Conservation (phyloP, 2,888 invertebrate species). For the Patella pellucida region DNA sequence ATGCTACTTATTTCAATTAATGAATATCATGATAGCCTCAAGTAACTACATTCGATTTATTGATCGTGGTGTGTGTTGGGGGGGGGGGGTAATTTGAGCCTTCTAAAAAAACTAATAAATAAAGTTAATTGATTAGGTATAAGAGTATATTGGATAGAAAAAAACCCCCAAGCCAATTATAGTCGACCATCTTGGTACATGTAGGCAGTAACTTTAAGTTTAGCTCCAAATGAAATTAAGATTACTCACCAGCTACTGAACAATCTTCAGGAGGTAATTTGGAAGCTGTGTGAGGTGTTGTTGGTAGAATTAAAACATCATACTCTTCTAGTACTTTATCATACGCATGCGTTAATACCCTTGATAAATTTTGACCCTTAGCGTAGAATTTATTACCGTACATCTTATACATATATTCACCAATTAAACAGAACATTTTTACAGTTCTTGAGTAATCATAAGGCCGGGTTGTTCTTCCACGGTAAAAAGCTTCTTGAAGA, state of each 20-base stretch:
- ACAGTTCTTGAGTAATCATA: slow-evolving; percentile 35
- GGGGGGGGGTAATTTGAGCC: too few species aligned
- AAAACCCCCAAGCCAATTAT: too few species aligned
- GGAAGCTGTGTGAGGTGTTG: slow-evolving; percentile 39
- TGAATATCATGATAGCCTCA: too few species aligned
- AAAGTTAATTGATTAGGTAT: too few species aligned
- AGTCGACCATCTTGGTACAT: too few species aligned
- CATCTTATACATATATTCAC: slow-evolving; percentile 39
- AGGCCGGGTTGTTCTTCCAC: slow-evolving; percentile 33
- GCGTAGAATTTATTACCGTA: slow-evolving; percentile 46
- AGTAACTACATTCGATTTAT: too few species aligned
- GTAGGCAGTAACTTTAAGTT: too few species aligned
- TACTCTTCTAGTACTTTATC: slow-evolving; percentile 44
- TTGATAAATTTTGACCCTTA: slow-evolving; percentile 44
- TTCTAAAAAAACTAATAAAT: too few species aligned
- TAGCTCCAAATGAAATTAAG: too few species aligned
- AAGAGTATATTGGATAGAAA: too few species aligned
- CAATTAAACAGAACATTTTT: slow-evolving; percentile 35
- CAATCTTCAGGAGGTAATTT: slow-evolving; percentile 28
- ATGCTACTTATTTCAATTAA: too few species aligned
- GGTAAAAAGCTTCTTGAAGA: slow-evolving; percentile 36
- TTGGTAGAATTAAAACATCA: slow-evolving; percentile 60
- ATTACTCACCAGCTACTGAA: slow-evolving; percentile 28
- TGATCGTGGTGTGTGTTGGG: too few species aligned
- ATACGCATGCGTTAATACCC: slow-evolving; percentile 40